phyloP scores from a whole-genome alignment of 1,140 invertebrate genomes.

The Eriocheir sinensis region DNA sequence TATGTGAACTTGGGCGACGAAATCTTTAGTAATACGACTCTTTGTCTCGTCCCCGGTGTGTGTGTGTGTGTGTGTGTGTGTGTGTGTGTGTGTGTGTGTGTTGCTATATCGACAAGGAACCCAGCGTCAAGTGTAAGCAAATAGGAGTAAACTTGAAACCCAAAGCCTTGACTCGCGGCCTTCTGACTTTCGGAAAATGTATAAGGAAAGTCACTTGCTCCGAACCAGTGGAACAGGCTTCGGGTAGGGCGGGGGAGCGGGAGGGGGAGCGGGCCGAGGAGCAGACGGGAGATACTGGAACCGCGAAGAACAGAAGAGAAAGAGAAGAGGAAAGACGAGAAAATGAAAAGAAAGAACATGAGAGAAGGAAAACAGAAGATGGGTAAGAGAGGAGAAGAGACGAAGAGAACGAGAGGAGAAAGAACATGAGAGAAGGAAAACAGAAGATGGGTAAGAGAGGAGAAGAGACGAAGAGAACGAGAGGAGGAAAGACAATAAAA shows the following conservation, averaged over 20 bases:
- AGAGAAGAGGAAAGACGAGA: background rate
- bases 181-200: background rate
- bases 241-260: background rate
- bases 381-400: background rate
- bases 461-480: background rate
- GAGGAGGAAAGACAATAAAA: background rate
- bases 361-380: background rate
- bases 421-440: background rate
- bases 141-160: background rate
- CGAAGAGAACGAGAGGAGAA: no score
- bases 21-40: no score
- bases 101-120: background rate
- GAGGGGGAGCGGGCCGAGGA: no score
- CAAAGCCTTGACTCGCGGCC: background rate
- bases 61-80: slow-evolving; percentile 33
- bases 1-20: no score
- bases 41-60: no score
- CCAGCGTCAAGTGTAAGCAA: background rate
- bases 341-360: background rate
- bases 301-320: no score
- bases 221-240: background rate
- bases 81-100: slow-evolving; percentile 18
- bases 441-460: background rate
- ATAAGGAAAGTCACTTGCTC: background rate
- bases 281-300: background rate